Conservation (phyloP, 1,140 invertebrate genomes). For the Temnothorax nylanderi region DNA sequence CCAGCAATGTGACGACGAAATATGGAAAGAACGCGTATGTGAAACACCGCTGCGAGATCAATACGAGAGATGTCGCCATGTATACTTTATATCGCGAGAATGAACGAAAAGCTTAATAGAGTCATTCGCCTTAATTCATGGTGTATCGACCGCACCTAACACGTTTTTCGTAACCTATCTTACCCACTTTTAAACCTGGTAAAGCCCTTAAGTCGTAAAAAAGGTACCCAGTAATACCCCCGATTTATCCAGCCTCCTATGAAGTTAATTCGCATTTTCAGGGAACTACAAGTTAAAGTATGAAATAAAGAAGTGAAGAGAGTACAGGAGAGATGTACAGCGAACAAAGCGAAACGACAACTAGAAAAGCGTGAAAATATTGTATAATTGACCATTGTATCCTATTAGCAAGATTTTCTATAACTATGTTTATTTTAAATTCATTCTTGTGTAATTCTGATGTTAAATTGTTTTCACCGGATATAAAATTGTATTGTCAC, state of each 20-base stretch:
- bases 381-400: conserved; percentile 14
- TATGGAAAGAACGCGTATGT: background rate
- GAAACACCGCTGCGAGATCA: background rate
- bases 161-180: conserved; percentile 50
- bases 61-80: background rate
- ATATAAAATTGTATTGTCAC: background rate
- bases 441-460: background rate
- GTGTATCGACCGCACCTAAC: conserved; percentile 45
- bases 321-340: background rate
- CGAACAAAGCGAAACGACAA: conserved; percentile 18
- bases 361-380: background rate
- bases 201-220: conserved; percentile 51
- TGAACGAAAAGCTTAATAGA: conserved; percentile 37
- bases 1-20: background rate
- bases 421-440: conserved; percentile 1
- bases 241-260: conserved; percentile 40
- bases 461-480: background rate
- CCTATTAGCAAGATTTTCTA: background rate
- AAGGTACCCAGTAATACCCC: conserved; percentile 43
- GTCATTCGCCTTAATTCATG: conserved; percentile 38
- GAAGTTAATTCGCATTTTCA: conserved; percentile 54
- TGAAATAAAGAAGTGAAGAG: conserved; percentile 27
- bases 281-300: conserved; percentile 18
- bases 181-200: conserved; percentile 43
- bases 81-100: background rate